These are phyloP conservation scores for Coptodon bakossiorum DNA, from an alignment of 2,113 vertebrate genomes.

Conservation along the genomic window DNA sequence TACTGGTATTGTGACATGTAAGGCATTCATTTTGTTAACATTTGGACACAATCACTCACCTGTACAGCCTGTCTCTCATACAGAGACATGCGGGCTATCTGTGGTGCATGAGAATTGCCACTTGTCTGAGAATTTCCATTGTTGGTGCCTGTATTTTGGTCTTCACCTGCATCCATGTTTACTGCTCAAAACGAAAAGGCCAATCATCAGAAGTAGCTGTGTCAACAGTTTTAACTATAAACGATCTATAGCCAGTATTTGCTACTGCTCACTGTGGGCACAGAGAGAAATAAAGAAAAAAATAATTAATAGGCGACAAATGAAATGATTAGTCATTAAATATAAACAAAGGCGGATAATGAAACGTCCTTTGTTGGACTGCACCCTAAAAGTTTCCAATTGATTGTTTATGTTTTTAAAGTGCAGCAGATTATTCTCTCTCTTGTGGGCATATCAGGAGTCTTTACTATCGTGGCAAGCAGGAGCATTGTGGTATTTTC, in stretches of 20 bases:
- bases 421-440: not conserved
- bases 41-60: constrained; percentile 66
- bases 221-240: not conserved
- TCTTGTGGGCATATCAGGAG: not conserved
- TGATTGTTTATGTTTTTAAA: not conserved
- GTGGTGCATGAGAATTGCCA: constrained; percentile 82
- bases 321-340: not conserved
- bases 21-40: not conserved
- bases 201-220: not conserved
- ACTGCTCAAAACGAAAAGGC: constrained; percentile 1
- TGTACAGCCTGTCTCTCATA: constrained; percentile 95
- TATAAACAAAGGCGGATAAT: not conserved
- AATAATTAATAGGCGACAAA: not conserved
- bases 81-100: constrained; percentile 95
- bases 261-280: not conserved
- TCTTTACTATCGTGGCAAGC: not conserved
- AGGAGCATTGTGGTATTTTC: not conserved
- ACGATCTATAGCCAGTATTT: not conserved
- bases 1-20: not conserved
- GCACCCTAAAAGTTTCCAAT: not conserved
- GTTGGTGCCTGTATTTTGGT: constrained; percentile 84
- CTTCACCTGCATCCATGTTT: constrained; percentile 90
- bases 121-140: constrained; percentile 82
- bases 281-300: not conserved
- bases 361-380: not conserved